These are phyloP conservation scores for Anolis carolinensis DNA, from an alignment of 2,113 vertebrate species.

Conservation along the genomic window DNA sequence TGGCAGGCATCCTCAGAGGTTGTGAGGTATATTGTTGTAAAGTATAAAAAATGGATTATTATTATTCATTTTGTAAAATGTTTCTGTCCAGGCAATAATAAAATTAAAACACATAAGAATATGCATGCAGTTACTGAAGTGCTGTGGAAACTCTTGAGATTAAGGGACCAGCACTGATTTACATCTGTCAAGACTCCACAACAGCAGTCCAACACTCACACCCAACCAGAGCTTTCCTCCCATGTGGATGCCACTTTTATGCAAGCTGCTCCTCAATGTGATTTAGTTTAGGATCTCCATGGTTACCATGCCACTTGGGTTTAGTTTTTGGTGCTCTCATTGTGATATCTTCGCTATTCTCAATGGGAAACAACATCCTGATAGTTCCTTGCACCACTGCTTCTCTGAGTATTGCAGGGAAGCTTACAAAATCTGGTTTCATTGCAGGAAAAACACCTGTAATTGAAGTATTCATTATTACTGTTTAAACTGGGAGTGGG, in stretches of 20 bases:
- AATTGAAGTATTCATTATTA: no score
- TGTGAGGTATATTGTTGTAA: no score
- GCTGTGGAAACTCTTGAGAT: no score
- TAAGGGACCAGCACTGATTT: not conserved
- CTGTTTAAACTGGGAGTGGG: no score
- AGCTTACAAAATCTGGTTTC: no score
- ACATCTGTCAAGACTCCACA: not conserved
- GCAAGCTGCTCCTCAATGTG: not conserved
- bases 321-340: not conserved
- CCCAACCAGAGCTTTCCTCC: not conserved
- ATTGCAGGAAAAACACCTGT: no score
- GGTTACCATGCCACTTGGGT: not conserved
- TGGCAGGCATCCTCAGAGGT: no score
- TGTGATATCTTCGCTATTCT: not conserved
- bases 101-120: not conserved
- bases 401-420: not conserved
- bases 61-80: not conserved
- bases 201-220: not conserved
- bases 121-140: not conserved
- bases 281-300: not conserved
- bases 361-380: not conserved
- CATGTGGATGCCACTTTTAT: not conserved
- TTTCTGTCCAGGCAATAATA: not conserved
- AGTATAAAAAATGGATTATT: no score
- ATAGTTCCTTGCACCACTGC: no score